Conservation (phyloP, 1,140 invertebrate genomes). For the Trichoplusia ni region DNA sequence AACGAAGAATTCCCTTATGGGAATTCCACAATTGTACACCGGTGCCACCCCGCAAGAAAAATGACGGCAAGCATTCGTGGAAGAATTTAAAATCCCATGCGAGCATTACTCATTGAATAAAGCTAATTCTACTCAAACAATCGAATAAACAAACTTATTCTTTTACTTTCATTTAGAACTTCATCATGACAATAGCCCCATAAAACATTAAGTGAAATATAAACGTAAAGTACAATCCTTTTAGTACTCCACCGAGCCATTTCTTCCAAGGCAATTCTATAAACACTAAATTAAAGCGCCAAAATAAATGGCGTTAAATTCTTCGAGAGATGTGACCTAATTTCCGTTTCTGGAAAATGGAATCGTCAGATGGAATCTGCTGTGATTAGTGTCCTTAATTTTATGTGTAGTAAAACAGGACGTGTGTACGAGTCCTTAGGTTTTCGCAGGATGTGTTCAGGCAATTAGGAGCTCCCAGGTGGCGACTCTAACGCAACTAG, state of each 20-base stretch:
- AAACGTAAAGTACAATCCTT: neutral
- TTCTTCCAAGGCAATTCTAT: neutral
- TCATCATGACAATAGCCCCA: neutral
- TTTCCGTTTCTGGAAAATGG: constrained; percentile 9
- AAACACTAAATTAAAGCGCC: neutral
- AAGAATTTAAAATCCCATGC: constrained; percentile 13
- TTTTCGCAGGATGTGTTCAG: constrained; percentile 50
- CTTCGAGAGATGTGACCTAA: constrained; percentile 12
- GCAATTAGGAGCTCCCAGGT: constrained; percentile 66
- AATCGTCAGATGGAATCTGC: constrained; percentile 11
- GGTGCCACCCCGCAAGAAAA: neutral
- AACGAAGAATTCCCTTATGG: constrained; percentile 1
- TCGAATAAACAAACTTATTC: neutral
- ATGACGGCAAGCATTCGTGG: neutral
- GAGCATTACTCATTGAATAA: neutral
- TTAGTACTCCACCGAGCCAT: neutral
- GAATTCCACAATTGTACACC: constrained; percentile 1
- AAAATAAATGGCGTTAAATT: constrained; percentile 16
- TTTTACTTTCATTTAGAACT: neutral
- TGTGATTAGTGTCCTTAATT: constrained; percentile 40
- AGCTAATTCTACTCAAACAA: neutral
- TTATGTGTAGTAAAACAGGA: constrained; percentile 43
- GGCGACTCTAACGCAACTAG: constrained; percentile 58
- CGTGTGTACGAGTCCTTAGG: constrained; percentile 35
- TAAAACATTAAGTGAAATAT: neutral